Evolutionary conservation across 2,888 invertebrate species (phyloP).

Genomic region (Thysanoteuthis rhombus): DNA sequence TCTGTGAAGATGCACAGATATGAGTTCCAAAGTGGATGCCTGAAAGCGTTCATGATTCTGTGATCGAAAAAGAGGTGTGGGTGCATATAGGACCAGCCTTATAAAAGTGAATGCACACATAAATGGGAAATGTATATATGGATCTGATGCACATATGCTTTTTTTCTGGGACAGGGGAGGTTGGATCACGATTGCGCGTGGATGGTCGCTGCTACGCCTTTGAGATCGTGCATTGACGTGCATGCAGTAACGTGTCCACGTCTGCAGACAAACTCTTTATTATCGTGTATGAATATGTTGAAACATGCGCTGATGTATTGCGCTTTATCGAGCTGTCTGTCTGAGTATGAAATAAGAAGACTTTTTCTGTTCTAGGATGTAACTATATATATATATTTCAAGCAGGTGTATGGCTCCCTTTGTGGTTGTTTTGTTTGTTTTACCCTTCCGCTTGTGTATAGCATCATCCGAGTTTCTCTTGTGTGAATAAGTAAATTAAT

Average conservation of each 20-base stretch:
- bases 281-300: background rate
- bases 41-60: background rate
- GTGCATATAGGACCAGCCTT: no score
- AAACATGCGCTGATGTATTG: background rate
- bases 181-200: background rate
- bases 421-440: no score
- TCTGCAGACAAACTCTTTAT: background rate
- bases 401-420: no score
- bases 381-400: background rate
- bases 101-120: background rate
- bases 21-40: background rate
- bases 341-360: background rate
- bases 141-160: background rate
- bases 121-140: background rate
- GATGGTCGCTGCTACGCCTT: background rate
- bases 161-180: background rate
- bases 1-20: background rate
- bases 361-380: background rate
- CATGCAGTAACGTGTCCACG: background rate
- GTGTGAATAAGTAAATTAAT: no score
- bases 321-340: background rate
- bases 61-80: background rate
- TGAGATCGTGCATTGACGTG: background rate
- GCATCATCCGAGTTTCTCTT: no score
- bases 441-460: no score